These are phyloP conservation scores for Leptinotarsa peninsularis DNA, from an alignment of 2,888 invertebrate genomes.

Conservation along the genomic window DNA sequence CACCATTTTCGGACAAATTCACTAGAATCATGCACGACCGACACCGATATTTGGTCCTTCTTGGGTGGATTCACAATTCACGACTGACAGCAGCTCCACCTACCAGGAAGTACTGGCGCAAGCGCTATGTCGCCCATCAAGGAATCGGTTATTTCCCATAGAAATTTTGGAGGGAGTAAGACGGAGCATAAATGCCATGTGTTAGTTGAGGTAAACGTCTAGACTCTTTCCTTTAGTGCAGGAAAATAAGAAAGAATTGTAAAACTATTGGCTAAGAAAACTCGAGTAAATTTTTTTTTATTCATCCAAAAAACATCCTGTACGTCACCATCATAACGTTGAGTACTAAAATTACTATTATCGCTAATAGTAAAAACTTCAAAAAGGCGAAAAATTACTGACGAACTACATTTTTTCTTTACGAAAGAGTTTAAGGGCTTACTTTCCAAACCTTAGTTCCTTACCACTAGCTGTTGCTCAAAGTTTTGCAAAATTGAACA, in stretches of 20 bases:
- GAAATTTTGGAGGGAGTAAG: slow-evolving; percentile 33
- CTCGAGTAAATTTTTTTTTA: neutral
- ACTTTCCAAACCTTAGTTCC: no score
- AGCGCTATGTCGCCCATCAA: slow-evolving; percentile 78
- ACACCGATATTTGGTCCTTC: slow-evolving; percentile 58
- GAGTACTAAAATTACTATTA: no score
- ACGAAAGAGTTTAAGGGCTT: no score
- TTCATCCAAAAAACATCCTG: neutral
- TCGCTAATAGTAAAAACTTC: no score
- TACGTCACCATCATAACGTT: no score
- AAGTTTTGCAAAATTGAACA: no score
- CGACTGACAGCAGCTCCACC: slow-evolving; percentile 64
- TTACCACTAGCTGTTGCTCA: no score
- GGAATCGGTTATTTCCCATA: slow-evolving; percentile 42
- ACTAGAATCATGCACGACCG: slow-evolving; percentile 58
- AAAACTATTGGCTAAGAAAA: neutral
- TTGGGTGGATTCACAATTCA: slow-evolving; percentile 62
- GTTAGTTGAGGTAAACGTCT: slow-evolving; percentile 36
- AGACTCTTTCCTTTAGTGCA: slow-evolving; percentile 7
- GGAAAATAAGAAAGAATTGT: neutral
- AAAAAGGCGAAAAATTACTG: no score
- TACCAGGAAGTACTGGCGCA: slow-evolving; percentile 59
- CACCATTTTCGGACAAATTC: slow-evolving; percentile 68
- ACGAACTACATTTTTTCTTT: no score
- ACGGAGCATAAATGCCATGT: slow-evolving; percentile 33